phyloP scores from a whole-genome alignment of 2,888 invertebrate species.

The Watsonalla cultraria region DNA sequence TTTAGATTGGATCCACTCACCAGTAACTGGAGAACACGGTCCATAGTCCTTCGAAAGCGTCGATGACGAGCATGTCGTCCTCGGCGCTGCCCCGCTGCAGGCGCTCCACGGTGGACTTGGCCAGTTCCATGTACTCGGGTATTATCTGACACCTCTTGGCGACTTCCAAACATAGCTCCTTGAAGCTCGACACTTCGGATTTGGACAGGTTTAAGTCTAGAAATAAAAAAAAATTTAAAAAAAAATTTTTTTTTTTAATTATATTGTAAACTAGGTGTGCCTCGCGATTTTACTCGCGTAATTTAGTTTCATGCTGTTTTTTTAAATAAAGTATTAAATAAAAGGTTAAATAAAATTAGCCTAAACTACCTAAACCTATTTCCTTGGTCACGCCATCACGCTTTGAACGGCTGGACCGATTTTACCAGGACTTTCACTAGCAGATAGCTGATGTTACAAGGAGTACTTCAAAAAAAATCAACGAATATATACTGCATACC shows the following conservation, averaged over 20 bases:
- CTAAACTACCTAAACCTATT: too few species aligned
- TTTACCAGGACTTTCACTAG: too few species aligned
- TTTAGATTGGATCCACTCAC: constrained; percentile 30
- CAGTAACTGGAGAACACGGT: constrained; percentile 64
- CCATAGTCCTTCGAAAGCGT: constrained; percentile 65
- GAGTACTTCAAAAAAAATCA: too few species aligned
- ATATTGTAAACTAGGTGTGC: too few species aligned
- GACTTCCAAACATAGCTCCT: constrained; percentile 59
- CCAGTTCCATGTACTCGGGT: constrained; percentile 68
- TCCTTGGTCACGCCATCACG: too few species aligned
- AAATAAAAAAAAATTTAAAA: constrained; percentile 2
- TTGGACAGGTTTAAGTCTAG: constrained; percentile 51
- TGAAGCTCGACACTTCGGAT: constrained; percentile 55
- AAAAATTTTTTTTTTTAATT: too few species aligned
- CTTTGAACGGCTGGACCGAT: too few species aligned
- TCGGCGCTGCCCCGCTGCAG: constrained; percentile 26
- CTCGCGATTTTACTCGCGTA: too few species aligned
- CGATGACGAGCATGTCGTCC: constrained; percentile 39
- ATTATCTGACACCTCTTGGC: constrained; percentile 66
- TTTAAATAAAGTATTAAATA: too few species aligned
- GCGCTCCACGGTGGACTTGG: constrained; percentile 54
- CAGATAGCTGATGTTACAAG: too few species aligned
- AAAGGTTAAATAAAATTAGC: too few species aligned
- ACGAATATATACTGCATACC: constrained; percentile 35
- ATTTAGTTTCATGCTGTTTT: too few species aligned